Conservation (phyloP, 2,888 invertebrate genomes). For the Desoria tigrina region DNA sequence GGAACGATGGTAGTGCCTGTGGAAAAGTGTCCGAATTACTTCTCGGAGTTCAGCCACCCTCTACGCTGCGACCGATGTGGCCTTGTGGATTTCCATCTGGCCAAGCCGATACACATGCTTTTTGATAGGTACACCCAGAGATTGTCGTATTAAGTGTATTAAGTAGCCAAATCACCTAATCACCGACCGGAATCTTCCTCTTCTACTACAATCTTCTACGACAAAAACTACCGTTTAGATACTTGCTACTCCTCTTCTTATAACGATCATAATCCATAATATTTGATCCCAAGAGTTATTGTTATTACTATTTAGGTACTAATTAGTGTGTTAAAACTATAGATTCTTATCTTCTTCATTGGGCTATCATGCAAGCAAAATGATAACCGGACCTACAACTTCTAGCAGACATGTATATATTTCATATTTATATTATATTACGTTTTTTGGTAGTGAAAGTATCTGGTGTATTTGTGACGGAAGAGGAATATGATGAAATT, state of each 20-base stretch:
- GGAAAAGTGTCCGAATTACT: slow-evolving; percentile 82
- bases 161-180: not conserved
- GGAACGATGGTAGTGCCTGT: slow-evolving; percentile 83
- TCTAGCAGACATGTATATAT: too few relatives aligned
- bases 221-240: not conserved
- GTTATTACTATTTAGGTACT: too few relatives aligned
- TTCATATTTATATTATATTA: too few relatives aligned
- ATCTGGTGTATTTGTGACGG: too few relatives aligned
- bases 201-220: not conserved
- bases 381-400: too few relatives aligned
- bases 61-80: slow-evolving; percentile 90
- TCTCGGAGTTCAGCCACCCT: slow-evolving; percentile 91
- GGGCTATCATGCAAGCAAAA: not conserved
- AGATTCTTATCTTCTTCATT: not conserved
- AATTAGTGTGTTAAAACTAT: not conserved
- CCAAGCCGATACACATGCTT: slow-evolving; percentile 61
- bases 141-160: not conserved
- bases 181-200: too few relatives aligned
- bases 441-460: too few relatives aligned
- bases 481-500: too few relatives aligned
- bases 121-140: slow-evolving; percentile 2
- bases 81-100: slow-evolving; percentile 88
- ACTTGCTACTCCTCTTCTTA: not conserved
- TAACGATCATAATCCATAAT: too few relatives aligned
- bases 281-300: too few relatives aligned